Evolutionary conservation across 1,140 invertebrate species (phyloP).

Genomic region (Lucilia cuprina): DNA sequence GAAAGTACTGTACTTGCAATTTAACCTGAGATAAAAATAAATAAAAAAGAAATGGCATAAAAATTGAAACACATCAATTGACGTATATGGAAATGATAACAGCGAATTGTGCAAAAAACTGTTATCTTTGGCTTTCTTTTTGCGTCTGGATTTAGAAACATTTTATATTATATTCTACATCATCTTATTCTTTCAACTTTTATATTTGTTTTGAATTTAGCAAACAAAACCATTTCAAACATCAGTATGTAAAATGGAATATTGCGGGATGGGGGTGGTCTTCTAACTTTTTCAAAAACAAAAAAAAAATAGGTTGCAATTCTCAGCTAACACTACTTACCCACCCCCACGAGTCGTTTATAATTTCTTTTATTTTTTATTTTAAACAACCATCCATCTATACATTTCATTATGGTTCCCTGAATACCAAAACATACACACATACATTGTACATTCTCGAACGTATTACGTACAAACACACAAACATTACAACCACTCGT

Average conservation of each 20-base stretch:
- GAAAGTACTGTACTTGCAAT: slow-evolving; percentile 25
- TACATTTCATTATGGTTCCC: slow-evolving; percentile 7
- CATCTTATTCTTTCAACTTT: neutral
- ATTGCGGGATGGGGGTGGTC: slow-evolving; percentile 4
- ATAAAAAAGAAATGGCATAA: neutral
- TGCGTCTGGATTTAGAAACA: slow-evolving; percentile 33
- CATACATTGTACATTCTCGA: neutral
- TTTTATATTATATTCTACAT: slow-evolving; percentile 9
- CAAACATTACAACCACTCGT: neutral
- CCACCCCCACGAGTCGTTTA: neutral
- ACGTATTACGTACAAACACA: neutral
- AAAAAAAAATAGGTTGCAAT: neutral
- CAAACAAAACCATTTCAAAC: slow-evolving; percentile 11
- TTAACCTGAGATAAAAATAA: slow-evolving; percentile 4
- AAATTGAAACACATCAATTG: slow-evolving; percentile 35
- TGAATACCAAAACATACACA: neutral
- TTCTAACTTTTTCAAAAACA: neutral
- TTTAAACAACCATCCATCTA: slow-evolving; percentile 15
- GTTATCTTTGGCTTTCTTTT: slow-evolving; percentile 32
- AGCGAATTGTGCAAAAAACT: slow-evolving; percentile 19
- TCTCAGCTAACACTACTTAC: neutral
- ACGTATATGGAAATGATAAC: slow-evolving; percentile 18
- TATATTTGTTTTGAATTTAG: slow-evolving; percentile 22
- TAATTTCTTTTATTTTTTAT: slow-evolving; percentile 10
- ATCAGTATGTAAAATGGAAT: neutral